Evolutionary conservation across 2,797 vertebrate genomes (phyloP), one percentile per base, ranked within the genome.

Genomic region (Lutjanus argentimaculatus): DNA sequence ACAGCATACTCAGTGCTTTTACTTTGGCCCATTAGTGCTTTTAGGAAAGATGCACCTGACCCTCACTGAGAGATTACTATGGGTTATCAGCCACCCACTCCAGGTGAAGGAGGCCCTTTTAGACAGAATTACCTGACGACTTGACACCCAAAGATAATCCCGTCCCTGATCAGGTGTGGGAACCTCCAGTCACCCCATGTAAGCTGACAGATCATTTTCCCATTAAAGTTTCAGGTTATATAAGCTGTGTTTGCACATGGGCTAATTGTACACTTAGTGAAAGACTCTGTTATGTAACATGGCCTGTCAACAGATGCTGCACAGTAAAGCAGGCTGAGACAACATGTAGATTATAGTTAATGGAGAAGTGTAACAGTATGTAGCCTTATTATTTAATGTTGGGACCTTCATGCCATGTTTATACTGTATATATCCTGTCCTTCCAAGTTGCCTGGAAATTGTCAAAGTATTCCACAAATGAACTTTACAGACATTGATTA

Each of bases 201-300:
- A 88, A 91, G 25, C 71, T 72, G 65, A 86, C 80, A 73, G 88
- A 91, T 95, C 90, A 53, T 88, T 86, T 95, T 93, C 82, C 52
- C 91, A 93, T 92, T 93, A 94, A 94, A 87, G 7, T 89, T 92
- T 88, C 85, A 95, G 67, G n/a, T 69, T 72, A 70, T 82, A 89
- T 91, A 90, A 91, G 65, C 72, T 91, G 85, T 85, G 85, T 91
- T 91, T 89, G 85, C 68, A 81, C 81, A 63, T 83, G 45, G 67
- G 80, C 89, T 90, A 88, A 88, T 86, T 75, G 84, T 63, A 84
- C 80, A 88, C 77, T 89, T 83, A 82, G 79, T 59, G 65, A 79
- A 56, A 67, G 65, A 66, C 52, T 36, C n/a, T 55, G 62, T 85
- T 89, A 86, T 64, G 66, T 83, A 80, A 89, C 56, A 43, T 17